These are phyloP conservation scores for Bhutanitis thaidina DNA, from an alignment of 2,888 invertebrate species.

Conservation along the genomic window DNA sequence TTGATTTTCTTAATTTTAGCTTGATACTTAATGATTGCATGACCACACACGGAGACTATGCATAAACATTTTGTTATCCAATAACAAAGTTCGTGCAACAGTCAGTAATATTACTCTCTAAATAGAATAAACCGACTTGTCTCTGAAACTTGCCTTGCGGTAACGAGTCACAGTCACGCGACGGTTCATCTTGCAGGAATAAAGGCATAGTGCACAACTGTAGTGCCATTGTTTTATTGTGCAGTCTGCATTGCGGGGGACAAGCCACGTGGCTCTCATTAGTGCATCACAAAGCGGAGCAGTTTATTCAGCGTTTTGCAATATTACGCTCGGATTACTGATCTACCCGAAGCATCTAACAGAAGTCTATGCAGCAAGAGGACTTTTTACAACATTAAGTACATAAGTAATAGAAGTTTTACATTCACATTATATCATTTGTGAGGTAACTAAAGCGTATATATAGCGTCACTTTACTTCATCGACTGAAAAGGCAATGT, in stretches of 20 bases:
- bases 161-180: slow-evolving; percentile 67
- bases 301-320: slow-evolving; percentile 75
- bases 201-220: slow-evolving; percentile 68
- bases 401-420: too few species aligned
- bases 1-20: too few species aligned
- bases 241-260: slow-evolving; percentile 77
- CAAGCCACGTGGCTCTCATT: slow-evolving; percentile 78
- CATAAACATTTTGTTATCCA: background rate
- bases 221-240: slow-evolving; percentile 75
- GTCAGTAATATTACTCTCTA: slow-evolving; percentile 19
- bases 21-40: background rate
- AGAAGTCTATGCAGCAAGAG: slow-evolving; percentile 64
- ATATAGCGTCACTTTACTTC: too few species aligned
- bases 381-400: slow-evolving; percentile 61
- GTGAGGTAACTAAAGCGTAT: too few species aligned
- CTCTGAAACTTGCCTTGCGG: slow-evolving; percentile 52
- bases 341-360: slow-evolving; percentile 57
- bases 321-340: slow-evolving; percentile 69
- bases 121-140: slow-evolving; percentile 51
- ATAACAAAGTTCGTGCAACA: background rate
- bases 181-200: slow-evolving; percentile 70
- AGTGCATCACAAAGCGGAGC: slow-evolving; percentile 73
- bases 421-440: too few species aligned
- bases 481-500: background rate
- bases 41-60: slow-evolving; percentile 3